Conservation (phyloP, 2,888 invertebrate species). For the Acheta domesticus region DNA sequence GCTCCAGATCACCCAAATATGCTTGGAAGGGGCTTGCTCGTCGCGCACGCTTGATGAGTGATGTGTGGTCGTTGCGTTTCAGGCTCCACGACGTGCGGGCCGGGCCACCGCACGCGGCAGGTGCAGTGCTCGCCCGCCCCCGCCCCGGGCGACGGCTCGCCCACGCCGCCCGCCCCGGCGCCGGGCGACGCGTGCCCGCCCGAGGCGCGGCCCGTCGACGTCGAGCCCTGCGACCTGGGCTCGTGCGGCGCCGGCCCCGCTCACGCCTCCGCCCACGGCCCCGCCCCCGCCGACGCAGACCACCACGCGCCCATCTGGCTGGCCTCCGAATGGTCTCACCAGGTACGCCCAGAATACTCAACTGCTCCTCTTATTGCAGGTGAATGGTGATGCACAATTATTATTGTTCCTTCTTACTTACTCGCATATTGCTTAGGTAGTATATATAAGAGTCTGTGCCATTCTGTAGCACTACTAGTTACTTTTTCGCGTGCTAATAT, state of each 20-base stretch:
- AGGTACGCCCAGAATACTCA: not conserved
- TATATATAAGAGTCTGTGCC: too few relatives aligned
- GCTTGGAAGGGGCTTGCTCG: not conserved
- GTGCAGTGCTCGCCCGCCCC: not conserved
- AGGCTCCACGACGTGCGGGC: not conserved
- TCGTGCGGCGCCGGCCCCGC: not conserved
- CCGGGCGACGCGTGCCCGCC: not conserved
- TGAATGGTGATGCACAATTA: too few relatives aligned
- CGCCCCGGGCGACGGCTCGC: not conserved
- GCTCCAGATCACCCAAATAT: not conserved
- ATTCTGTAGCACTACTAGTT: too few relatives aligned
- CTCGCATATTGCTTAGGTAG: too few relatives aligned
- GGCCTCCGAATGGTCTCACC: not conserved
- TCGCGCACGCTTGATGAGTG: not conserved
- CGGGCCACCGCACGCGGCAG: not conserved
- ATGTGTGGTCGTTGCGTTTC: not conserved
- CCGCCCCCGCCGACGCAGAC: not conserved
- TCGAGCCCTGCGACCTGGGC: not conserved
- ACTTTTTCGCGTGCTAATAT: too few relatives aligned
- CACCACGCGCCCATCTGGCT: not conserved
- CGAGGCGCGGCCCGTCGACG: not conserved
- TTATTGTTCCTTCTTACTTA: too few relatives aligned
- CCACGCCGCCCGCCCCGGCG: not conserved
- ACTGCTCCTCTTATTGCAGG: not conserved
- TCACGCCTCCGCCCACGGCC: not conserved